Evolutionary conservation across 2,888 invertebrate species (phyloP).

Genomic region (Falcaria lacertinaria): DNA sequence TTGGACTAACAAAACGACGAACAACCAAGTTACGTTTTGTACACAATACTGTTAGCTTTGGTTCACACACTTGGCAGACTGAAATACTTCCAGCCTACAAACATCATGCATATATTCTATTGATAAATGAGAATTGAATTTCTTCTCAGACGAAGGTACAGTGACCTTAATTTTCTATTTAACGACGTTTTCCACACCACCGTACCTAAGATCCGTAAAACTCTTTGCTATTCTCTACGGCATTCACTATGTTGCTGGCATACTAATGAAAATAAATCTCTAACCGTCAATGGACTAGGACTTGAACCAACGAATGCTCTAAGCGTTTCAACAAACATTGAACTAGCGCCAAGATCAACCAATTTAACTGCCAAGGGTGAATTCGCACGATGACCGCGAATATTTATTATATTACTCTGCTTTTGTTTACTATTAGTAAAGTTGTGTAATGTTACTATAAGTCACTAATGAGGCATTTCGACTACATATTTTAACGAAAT

Average conservation of each 20-base stretch:
- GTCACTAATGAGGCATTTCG: background rate
- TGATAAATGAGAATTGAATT: too few relatives aligned
- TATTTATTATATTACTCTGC: conserved; percentile 9
- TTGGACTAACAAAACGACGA: conserved; percentile 12
- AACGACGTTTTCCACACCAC: background rate
- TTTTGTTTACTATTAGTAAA: background rate
- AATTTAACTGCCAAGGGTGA: conserved; percentile 43
- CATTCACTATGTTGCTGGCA: background rate
- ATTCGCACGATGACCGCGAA: conserved; percentile 29
- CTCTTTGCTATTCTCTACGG: background rate
- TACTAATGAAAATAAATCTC: background rate
- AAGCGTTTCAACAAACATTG: conserved; percentile 33
- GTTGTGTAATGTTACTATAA: background rate
- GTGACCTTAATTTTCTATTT: background rate
- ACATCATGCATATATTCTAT: too few relatives aligned
- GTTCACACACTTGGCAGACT: too few relatives aligned
- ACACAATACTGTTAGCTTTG: background rate
- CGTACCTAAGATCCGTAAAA: background rate
- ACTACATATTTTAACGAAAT: background rate
- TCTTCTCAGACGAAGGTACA: background rate
- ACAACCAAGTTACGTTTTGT: background rate
- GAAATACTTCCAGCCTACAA: too few relatives aligned
- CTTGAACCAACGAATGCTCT: conserved; percentile 18
- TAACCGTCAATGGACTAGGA: background rate
- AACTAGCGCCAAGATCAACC: conserved; percentile 48